A percentile compares a stretch with the other conserved stretches of the same genome.
phyloP scores from a whole-genome alignment of 1,140 invertebrate genomes.

The Arion vulgaris region DNA sequence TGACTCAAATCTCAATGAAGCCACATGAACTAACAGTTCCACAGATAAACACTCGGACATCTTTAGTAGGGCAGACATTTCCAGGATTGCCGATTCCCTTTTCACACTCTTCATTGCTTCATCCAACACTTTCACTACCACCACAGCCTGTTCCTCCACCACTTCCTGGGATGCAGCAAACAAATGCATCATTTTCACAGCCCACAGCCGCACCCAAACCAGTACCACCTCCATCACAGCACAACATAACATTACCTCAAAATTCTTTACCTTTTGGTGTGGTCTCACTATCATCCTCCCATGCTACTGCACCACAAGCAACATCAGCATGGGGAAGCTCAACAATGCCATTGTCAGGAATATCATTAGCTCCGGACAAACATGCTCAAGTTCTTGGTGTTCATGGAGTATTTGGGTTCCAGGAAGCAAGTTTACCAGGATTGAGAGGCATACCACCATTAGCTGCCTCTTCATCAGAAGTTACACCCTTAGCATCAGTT shows the following conservation, averaged over 20 bases:
- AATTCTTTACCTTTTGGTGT: not conserved
- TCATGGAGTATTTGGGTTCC: not conserved
- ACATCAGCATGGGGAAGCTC: not conserved
- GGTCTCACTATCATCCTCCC: not conserved
- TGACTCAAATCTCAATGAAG: not conserved
- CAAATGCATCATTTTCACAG: not conserved
- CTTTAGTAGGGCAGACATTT: not conserved
- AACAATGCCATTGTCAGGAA: not conserved
- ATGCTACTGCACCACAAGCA: not conserved
- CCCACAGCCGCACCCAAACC: not conserved
- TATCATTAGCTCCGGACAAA: not conserved
- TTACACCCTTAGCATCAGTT: not conserved
- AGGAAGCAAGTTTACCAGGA: too few relatives aligned
- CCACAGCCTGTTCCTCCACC: constrained; percentile 7
- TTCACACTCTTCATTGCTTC: not conserved
- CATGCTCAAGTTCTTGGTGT: not conserved
- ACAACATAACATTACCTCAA: not conserved
- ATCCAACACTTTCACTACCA: not conserved
- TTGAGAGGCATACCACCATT: not conserved
- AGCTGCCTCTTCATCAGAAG: not conserved
- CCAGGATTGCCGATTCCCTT: not conserved
- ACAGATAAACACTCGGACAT: not conserved
- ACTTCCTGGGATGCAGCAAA: not conserved
- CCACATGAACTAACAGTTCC: not conserved
- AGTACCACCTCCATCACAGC: constrained; percentile 20